phyloP scores from a whole-genome alignment of 2,113 vertebrate genomes.

The Antechinus flavipes region DNA sequence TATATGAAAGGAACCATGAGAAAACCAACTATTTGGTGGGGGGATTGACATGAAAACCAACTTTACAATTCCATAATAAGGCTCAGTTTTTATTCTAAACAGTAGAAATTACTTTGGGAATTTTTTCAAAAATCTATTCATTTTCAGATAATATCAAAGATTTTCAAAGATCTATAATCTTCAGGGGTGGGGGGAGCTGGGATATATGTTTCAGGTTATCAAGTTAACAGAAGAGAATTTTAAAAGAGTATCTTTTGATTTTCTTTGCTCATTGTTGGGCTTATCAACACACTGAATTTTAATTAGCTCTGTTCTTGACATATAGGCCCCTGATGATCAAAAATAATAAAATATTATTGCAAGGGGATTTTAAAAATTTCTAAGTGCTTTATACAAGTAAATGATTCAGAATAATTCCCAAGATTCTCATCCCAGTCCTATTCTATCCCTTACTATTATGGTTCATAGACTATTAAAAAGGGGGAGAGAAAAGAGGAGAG shows the following conservation, averaged over 20 bases:
- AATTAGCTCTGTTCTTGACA: slow-evolving; percentile 29
- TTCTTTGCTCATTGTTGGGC: slow-evolving; percentile 44
- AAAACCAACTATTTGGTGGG: slow-evolving; percentile 28
- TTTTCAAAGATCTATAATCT: slow-evolving; percentile 3
- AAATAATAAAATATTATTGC: neutral
- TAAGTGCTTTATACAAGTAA: neutral
- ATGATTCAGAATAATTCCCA: neutral
- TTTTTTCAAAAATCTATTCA: slow-evolving; percentile 36
- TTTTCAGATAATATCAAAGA: slow-evolving; percentile 45
- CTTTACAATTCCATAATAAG: slow-evolving; percentile 43
- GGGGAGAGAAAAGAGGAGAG: neutral
- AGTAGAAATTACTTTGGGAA: slow-evolving; percentile 41
- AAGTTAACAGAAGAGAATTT: neutral
- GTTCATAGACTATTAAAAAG: neutral
- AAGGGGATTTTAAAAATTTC: neutral
- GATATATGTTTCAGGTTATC: neutral
- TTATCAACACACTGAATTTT: slow-evolving; percentile 17
- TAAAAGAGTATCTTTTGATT: slow-evolving; percentile 16
- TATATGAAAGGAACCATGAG: slow-evolving; percentile 53
- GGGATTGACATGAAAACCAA: slow-evolving; percentile 54
- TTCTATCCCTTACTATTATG: neutral
- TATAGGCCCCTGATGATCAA: neutral
- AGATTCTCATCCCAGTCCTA: neutral
- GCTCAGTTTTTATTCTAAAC: slow-evolving; percentile 15
- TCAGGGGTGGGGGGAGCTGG: neutral